Base-by-base conservation (phyloP, 2,888 invertebrate genomes). In the Hyposoter dolosus region DNA sequence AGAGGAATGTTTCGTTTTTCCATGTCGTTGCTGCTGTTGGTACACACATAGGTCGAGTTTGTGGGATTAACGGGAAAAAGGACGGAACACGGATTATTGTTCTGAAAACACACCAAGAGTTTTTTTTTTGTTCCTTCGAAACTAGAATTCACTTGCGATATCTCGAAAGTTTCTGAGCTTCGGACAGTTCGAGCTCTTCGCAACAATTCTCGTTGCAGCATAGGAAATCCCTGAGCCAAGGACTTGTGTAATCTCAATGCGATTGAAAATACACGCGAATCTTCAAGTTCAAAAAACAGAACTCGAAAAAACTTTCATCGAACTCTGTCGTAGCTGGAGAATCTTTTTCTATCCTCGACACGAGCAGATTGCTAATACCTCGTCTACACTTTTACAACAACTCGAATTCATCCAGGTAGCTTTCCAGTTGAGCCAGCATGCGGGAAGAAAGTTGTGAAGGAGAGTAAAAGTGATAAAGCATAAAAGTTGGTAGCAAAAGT, bases 1-100 rank as follows among this genome's bases (percentile, higher is more conserved):
- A 85, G 28, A 85, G 65, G 45, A 40, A 63, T 69, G 65, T 75
- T 82, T 75, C 82, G 85, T 71, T 79, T 79, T 79, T 79, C 47
- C 78, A 45, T 85, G 69, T 79, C 78, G 74, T 35, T 32, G 85
- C 74, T 84, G 77, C 65, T 60, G 68, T 63, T 32, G 69, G 60
- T 72, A 53, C 43, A 60, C 43, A 60, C 47, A n/a, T 12, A 69
- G 60, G 32, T 65, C n/a, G 76, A 79, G 50, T 75, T 79, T 71
- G 65, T 60, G 60, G 85, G 82, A 85, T 85, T 79, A 82, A 79
- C 71, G 45, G 40, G 53, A 74, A 28, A 65, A 32, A 47, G 47
- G 17, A 43, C 12, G 7, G 15, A 66, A 40, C 47, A 53, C 15
- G 45, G 45, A 78, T 56, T 45, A 69, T 45, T 69, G 28, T 17